These are phyloP conservation scores for Zygothrica quintamaculata DNA, from an alignment of 2,888 invertebrate species.

Conservation along the genomic window DNA sequence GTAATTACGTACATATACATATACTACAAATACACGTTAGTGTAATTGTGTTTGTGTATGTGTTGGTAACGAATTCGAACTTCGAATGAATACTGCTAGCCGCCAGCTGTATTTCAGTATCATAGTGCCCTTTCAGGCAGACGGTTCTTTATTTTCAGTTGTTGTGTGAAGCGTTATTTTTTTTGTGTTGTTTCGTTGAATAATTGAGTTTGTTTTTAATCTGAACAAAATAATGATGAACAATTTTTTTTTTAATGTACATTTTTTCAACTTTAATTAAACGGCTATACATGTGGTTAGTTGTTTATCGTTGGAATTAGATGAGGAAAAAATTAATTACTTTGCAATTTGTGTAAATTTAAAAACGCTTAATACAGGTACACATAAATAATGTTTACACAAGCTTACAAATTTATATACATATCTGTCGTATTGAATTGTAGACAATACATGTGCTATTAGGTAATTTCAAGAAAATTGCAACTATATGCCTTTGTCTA, in stretches of 20 bases:
- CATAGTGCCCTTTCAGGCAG: conserved; percentile 51
- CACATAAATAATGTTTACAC: background rate
- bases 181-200: conserved; percentile 26
- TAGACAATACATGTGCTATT: conserved; percentile 49
- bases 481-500: conserved; percentile 19
- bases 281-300: conserved; percentile 34
- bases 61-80: conserved; percentile 33
- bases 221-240: conserved; percentile 35
- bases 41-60: background rate
- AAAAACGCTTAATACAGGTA: background rate
- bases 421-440: conserved; percentile 4
- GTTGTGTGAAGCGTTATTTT: conserved; percentile 1
- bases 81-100: conserved; percentile 42
- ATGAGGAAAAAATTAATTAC: conserved; percentile 17
- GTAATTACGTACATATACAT: background rate
- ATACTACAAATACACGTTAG: too few species aligned
- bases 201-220: conserved; percentile 36
- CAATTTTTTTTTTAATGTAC: conserved; percentile 29
- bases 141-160: conserved; percentile 51
- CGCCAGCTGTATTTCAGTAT: conserved; percentile 65
- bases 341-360: conserved; percentile 9
- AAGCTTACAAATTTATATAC: background rate
- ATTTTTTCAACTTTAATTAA: conserved; percentile 23
- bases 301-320: conserved; percentile 2
- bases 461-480: conserved; percentile 63